These are phyloP conservation scores for Capra hircus DNA, from an alignment of 2,113 vertebrate genomes.

Conservation along the genomic window DNA sequence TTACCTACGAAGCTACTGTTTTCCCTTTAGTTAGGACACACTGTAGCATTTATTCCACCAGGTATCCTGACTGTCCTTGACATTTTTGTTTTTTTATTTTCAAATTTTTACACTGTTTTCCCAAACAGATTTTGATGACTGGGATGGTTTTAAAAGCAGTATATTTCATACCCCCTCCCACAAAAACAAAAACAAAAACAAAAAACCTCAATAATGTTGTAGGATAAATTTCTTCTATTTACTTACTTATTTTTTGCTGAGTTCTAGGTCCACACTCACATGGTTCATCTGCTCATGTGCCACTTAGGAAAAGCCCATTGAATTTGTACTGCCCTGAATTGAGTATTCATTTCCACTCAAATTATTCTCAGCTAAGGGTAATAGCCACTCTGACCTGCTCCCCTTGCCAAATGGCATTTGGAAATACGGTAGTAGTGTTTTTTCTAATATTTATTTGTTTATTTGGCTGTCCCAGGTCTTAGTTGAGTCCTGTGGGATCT, in stretches of 20 bases:
- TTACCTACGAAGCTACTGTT: not conserved
- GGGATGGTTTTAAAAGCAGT: not conserved
- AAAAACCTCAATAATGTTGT: not conserved
- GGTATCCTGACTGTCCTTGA: not conserved
- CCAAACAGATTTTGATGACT: not conserved
- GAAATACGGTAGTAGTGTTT: not conserved
- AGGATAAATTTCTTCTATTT: not conserved
- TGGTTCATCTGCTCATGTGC: too few relatives aligned
- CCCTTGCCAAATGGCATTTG: not conserved
- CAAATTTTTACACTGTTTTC: not conserved
- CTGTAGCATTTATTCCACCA: not conserved
- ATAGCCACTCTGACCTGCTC: too few relatives aligned
- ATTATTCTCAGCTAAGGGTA: not conserved
- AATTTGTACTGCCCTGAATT: not conserved
- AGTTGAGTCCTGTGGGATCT: not conserved
- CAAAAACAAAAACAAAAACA: rapidly evolving
- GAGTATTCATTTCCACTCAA: not conserved
- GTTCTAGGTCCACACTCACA: not conserved
- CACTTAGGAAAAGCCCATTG: not conserved
- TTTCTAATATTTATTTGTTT: not conserved
- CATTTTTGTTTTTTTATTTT: not conserved
- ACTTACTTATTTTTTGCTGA: not conserved
- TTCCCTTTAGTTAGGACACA: not conserved
- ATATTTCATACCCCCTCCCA: rapidly evolving
- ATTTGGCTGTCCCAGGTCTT: not conserved